Evolutionary conservation across 2,888 invertebrate species (phyloP).

Genomic region (Fragum whitleyi): DNA sequence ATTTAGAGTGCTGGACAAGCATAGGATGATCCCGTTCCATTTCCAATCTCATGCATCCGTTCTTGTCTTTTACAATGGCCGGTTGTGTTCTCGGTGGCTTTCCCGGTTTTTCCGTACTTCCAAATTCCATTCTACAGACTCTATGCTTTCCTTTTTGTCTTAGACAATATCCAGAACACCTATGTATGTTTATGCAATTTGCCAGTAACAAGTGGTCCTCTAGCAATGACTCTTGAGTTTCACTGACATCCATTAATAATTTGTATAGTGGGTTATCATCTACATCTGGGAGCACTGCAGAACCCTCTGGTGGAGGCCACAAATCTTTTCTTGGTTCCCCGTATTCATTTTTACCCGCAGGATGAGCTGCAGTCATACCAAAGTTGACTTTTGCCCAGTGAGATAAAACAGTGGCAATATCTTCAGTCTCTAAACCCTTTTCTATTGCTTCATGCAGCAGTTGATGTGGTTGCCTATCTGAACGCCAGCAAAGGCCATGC

Average conservation of each 20-base stretch:
- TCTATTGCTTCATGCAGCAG: conserved; percentile 49
- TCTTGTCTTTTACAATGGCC: conserved; percentile 64
- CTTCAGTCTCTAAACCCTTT: conserved; percentile 47
- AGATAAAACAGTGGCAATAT: conserved; percentile 40
- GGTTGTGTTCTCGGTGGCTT: conserved; percentile 31
- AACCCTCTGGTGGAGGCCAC: conserved; percentile 71
- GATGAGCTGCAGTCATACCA: conserved; percentile 62
- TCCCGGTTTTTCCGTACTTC: conserved; percentile 30
- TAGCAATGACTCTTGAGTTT: conserved; percentile 54
- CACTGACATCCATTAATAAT: conserved; percentile 66
- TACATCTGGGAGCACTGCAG: conserved; percentile 59
- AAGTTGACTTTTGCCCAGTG: conserved; percentile 57
- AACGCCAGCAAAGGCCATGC: conserved; percentile 63
- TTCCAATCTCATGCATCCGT: conserved; percentile 63
- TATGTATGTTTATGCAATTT: conserved; percentile 62
- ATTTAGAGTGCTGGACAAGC: conserved; percentile 66
- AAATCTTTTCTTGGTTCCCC: conserved; percentile 63
- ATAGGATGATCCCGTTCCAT: conserved; percentile 68
- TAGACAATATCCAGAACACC: conserved; percentile 59
- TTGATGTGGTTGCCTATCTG: conserved; percentile 61
- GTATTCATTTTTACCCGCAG: conserved; percentile 44
- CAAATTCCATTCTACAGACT: conserved; percentile 66
- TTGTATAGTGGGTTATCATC: conserved; percentile 65
- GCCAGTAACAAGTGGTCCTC: conserved; percentile 56
- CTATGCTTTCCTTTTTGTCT: conserved; percentile 13